A percentile compares a stretch with the other conserved stretches of the same genome.
phyloP scores from a whole-genome alignment of 1,140 invertebrate species.

The Atta cephalotes region DNA sequence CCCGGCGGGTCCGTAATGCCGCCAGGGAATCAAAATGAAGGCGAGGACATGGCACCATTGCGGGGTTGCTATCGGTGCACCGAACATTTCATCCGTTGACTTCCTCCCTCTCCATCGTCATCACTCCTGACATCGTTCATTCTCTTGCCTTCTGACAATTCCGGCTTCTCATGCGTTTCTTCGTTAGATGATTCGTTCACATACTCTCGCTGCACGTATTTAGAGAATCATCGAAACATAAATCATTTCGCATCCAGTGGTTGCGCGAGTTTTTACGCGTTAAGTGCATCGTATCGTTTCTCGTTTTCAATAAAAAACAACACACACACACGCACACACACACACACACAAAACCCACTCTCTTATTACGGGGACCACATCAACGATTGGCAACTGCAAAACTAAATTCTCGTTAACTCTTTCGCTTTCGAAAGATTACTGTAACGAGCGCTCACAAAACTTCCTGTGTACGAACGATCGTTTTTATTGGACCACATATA shows the following conservation, averaged over 20 bases:
- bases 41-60: conserved; percentile 47
- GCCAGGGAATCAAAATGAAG: conserved; percentile 74
- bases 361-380: background rate
- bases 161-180: conserved; percentile 20
- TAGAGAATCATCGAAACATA: conserved; percentile 18
- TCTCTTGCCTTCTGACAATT: too few relatives aligned
- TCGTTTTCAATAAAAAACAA: conserved; percentile 29
- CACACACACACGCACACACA: too few relatives aligned
- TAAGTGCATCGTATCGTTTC: conserved; percentile 6
- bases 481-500: background rate
- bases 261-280: conserved; percentile 32
- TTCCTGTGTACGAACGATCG: background rate
- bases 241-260: conserved; percentile 39
- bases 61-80: conserved; percentile 21
- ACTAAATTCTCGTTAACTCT: background rate
- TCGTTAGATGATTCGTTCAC: conserved; percentile 3
- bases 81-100: conserved; percentile 2
- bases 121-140: background rate
- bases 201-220: background rate
- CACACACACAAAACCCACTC: background rate
- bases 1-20: conserved; percentile 61
- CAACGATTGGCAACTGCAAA: background rate
- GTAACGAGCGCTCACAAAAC: background rate
- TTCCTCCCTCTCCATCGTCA: background rate
- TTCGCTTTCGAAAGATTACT: background rate